These are phyloP conservation scores for Coreoperca whiteheadi DNA, from an alignment of 2,113 vertebrate species.

Conservation along the genomic window DNA sequence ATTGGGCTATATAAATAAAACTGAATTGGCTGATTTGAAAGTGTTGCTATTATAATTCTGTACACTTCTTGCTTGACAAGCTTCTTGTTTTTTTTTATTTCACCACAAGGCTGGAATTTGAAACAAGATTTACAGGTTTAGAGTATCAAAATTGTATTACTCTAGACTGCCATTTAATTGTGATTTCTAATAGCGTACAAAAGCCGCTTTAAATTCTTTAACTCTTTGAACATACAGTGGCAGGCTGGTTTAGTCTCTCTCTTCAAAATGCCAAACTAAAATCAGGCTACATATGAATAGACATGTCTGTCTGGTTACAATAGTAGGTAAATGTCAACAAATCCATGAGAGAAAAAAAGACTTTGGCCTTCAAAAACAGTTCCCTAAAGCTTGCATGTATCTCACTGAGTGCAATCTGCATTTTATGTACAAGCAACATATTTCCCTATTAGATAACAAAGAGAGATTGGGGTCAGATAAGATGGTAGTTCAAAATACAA, in stretches of 20 bases:
- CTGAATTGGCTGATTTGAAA: not conserved
- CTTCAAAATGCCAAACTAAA: not conserved
- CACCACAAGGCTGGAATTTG: not conserved
- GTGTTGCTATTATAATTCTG: not conserved
- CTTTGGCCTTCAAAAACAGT: not conserved
- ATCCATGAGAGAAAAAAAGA: not conserved
- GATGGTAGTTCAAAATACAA: not conserved
- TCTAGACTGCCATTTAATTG: not conserved
- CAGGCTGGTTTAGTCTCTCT: not conserved
- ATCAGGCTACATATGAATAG: not conserved
- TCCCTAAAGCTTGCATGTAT: not conserved
- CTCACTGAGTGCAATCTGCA: not conserved
- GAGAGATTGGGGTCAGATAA: not conserved
- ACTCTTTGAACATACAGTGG: not conserved
- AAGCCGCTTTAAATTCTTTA: not conserved
- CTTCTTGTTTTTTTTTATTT: not conserved
- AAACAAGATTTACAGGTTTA: not conserved
- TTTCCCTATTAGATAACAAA: not conserved
- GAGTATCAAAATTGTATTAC: not conserved
- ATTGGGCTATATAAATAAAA: too few species aligned
- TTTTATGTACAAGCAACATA: not conserved
- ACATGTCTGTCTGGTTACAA: not conserved
- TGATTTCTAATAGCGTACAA: constrained; percentile 10
- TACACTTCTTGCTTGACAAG: not conserved
- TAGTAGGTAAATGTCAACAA: not conserved